A percentile compares a stretch with the other conserved stretches of the same genome.
phyloP scores from a whole-genome alignment of 2,888 invertebrate species.

The Drosophila bunnanda region DNA sequence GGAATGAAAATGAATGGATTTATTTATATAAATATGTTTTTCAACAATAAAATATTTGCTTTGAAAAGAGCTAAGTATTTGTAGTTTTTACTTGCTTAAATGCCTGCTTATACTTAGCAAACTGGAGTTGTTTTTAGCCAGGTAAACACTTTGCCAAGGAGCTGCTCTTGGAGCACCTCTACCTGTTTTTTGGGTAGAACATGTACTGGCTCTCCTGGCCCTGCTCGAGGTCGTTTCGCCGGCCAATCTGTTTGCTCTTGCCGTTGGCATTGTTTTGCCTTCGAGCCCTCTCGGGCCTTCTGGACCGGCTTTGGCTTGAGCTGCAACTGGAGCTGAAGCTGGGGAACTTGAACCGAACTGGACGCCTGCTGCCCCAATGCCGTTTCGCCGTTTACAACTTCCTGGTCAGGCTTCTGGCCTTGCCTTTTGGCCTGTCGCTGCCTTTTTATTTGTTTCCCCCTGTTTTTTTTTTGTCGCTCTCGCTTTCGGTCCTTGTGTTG shows the following conservation, averaged over 20 bases:
- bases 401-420: slow-evolving; percentile 71
- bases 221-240: slow-evolving; percentile 67
- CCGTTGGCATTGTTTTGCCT: slow-evolving; percentile 37
- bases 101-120: slow-evolving; percentile 38
- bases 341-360: slow-evolving; percentile 26
- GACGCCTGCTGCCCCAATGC: slow-evolving; percentile 46
- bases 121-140: slow-evolving; percentile 35
- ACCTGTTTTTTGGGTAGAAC: slow-evolving; percentile 41
- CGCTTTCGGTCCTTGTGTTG: slow-evolving; percentile 13
- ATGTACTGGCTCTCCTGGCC: slow-evolving; percentile 33
- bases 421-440: slow-evolving; percentile 58
- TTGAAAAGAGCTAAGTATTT: background rate
- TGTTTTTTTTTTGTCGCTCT: background rate
- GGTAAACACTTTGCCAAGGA: slow-evolving; percentile 55
- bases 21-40: too few species aligned
- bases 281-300: slow-evolving; percentile 34
- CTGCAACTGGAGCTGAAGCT: slow-evolving; percentile 13
- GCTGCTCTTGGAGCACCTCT: slow-evolving; percentile 29
- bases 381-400: slow-evolving; percentile 77
- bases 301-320: slow-evolving; percentile 56
- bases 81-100: background rate
- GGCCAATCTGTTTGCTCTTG: slow-evolving; percentile 76
- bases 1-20: background rate
- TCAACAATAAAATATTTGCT: background rate
- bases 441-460: slow-evolving; percentile 14